phyloP scores from a whole-genome alignment of 2,888 invertebrate genomes.

The Dendrolimus houi region DNA sequence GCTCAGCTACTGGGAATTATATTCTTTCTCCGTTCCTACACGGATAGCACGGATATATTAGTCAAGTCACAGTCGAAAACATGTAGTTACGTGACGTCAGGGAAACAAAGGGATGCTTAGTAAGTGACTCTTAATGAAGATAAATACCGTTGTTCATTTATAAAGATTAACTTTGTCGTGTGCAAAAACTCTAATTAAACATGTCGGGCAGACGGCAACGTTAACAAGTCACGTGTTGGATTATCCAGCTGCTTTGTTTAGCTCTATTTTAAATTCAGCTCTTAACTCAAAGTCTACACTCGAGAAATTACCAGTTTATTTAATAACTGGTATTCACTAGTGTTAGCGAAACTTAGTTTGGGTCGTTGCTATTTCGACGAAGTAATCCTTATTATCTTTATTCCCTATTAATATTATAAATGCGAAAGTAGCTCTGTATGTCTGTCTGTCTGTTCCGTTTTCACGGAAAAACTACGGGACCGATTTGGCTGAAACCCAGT shows the following conservation, averaged over 20 bases:
- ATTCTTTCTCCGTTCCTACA: too few species aligned
- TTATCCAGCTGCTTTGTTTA: not conserved
- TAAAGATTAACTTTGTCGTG: slow-evolving; percentile 60
- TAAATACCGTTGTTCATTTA: slow-evolving; percentile 70
- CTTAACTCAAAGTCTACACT: not conserved
- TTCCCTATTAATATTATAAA: too few species aligned
- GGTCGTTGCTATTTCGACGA: too few species aligned
- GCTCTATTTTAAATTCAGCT: not conserved
- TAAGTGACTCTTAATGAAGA: slow-evolving; percentile 72
- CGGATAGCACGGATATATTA: slow-evolving; percentile 49
- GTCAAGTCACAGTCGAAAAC: slow-evolving; percentile 63
- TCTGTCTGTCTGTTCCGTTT: too few species aligned
- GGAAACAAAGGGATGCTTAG: slow-evolving; percentile 68
- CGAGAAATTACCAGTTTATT: too few species aligned
- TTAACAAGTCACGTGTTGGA: slow-evolving; percentile 21
- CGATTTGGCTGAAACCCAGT: too few species aligned
- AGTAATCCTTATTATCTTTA: too few species aligned
- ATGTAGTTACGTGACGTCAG: slow-evolving; percentile 62
- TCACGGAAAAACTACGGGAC: too few species aligned
- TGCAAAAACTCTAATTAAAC: slow-evolving; percentile 55
- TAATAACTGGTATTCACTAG: too few species aligned
- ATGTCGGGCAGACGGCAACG: slow-evolving; percentile 27
- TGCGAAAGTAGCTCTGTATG: too few species aligned
- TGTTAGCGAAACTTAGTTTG: too few species aligned
- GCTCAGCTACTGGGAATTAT: too few species aligned